Conservation (phyloP, 2,888 invertebrate species). For the Coleophora deauratella region DNA sequence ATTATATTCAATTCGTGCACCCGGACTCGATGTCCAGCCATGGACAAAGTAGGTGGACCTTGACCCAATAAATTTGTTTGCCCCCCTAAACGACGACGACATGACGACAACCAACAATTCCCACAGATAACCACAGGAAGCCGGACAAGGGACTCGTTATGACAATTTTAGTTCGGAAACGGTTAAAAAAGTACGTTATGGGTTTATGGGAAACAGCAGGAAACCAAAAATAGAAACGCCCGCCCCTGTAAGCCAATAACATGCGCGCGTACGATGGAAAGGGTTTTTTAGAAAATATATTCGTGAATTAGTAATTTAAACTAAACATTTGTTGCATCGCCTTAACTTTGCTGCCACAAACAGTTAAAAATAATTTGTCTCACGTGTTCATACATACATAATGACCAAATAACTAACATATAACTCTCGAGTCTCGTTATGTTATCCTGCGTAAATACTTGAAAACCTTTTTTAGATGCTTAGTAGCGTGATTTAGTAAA, state of each 20-base stretch:
- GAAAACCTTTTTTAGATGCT: no score
- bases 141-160: constrained; percentile 62
- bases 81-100: constrained; percentile 50
- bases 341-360: no score
- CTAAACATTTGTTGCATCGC: no score
- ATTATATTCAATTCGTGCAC: constrained; percentile 45
- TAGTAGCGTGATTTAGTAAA: no score
- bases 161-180: constrained; percentile 38
- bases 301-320: no score
- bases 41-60: constrained; percentile 48
- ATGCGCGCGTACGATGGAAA: no score
- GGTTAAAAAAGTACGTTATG: constrained; percentile 9
- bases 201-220: constrained; percentile 30
- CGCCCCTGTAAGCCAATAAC: constrained; percentile 22
- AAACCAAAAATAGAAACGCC: constrained; percentile 30
- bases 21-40: constrained; percentile 25
- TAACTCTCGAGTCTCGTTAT: no score
- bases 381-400: no score
- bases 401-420: no score
- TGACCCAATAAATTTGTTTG: constrained; percentile 58
- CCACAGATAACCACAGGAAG: constrained; percentile 52
- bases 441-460: no score
- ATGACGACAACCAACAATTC: constrained; percentile 42
- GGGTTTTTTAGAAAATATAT: no score
- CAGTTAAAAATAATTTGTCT: no score